These are phyloP conservation scores for Eudasyphora cyanicolor DNA, from an alignment of 2,888 invertebrate genomes.

Conservation along the genomic window DNA sequence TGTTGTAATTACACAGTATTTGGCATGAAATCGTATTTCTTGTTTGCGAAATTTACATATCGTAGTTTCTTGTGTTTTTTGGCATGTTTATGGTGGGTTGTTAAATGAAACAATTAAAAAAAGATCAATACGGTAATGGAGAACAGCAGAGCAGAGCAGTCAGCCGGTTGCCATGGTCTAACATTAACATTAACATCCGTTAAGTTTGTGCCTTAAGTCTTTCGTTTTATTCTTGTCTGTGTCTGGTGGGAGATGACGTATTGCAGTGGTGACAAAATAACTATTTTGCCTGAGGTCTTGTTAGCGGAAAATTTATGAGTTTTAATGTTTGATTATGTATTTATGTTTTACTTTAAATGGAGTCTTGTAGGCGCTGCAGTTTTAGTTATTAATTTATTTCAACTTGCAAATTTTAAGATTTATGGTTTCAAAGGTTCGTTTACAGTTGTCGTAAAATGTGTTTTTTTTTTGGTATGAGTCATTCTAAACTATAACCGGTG, in stretches of 20 bases:
- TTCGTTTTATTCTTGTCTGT: background rate
- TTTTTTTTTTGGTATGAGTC: too few species aligned
- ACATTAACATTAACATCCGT: background rate
- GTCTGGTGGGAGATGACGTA: background rate
- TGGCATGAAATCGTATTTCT: background rate
- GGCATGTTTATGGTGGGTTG: background rate
- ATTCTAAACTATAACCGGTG: too few species aligned
- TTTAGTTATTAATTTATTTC: too few species aligned
- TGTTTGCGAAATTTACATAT: background rate
- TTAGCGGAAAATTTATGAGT: background rate
- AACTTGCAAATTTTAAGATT: too few species aligned
- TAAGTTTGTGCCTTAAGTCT: conserved; percentile 13
- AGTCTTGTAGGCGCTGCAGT: too few species aligned
- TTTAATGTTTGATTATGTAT: background rate
- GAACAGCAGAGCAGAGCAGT: background rate
- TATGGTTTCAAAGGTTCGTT: too few species aligned
- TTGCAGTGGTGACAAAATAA: background rate
- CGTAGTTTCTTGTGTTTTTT: background rate
- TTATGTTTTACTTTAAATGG: too few species aligned
- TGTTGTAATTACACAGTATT: conserved; percentile 43
- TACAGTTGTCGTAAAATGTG: too few species aligned
- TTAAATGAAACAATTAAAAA: background rate
- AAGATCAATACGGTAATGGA: background rate
- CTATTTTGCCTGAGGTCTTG: background rate
- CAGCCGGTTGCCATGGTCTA: too few species aligned